Evolutionary conservation across 2,888 invertebrate species (phyloP), one percentile per base, ranked within the genome.

Genomic region (Unio delphinus): DNA sequence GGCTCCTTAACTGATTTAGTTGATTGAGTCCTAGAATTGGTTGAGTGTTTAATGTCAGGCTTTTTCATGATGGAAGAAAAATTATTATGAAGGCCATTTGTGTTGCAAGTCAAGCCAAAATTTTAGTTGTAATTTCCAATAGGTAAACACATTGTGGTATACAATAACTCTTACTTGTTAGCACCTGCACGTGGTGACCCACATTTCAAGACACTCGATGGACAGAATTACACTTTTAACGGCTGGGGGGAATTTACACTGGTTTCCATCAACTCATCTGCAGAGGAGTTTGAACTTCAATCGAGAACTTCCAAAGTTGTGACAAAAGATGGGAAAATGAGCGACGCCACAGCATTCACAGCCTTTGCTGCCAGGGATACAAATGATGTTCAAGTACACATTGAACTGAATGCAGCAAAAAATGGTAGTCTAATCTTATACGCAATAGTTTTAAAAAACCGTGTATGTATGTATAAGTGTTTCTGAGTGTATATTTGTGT

Each of bases 361-460:
- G 68, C 63, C 18, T 68, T 68, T 58, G 68, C 68, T 54, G 68
- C 64, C 8, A 60, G 17, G 23, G 68, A 68, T 23, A 55, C 59
- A 28, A 23, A 56, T 8, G 45, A 55, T 26, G 64, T 64, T 20
- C 23, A 30, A 0, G 64, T 68, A 18, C 64, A 68, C 23, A 58
- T 68, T 55, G 68, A 64, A 68, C n/a, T 64, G 15, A 68, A 64
- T 59, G 17, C 62, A 17, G 45, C 58, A 4, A 20, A 68, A 58
- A 30, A 58, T 20, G 68, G 68, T 68, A 60, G 26, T 56, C 20
- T 7, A 34, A 8, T 34, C 34, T 34, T 34, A 7, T 34, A 34
- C 34, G 0, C 34, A 34, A 8, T 34, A 34, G 34, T 2, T 34
- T 7, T 7, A 8, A 34, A 34, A 34, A 7, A 1, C 34, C 4